Evolutionary conservation across 2,888 invertebrate species (phyloP), one percentile per base, ranked within the genome.

Genomic region (Drosophila algonquin): DNA sequence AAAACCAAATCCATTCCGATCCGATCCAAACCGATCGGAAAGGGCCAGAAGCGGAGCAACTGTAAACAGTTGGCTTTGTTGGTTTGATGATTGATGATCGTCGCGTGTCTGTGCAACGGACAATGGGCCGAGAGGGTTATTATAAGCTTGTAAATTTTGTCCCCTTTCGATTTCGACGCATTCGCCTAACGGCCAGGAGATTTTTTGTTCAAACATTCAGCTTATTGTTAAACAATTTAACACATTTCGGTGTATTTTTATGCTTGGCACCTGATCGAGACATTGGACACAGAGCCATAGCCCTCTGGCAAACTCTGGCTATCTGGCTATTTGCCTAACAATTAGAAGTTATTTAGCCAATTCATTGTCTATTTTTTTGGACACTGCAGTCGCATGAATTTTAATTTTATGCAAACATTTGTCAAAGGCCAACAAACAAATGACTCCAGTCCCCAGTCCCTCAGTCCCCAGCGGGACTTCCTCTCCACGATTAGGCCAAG

Each of bases 321-420:
- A 18, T 61, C 21, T 65, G 75, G 64, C 75, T 85, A 80, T 85
- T 85, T 85, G 81, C 68, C 63, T 71, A 88, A 76, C 88, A 88
- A 85, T 85, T 85, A 88, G 84, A 83, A 88, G 81, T 76, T 76
- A 71, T 83, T 85, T 88, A 62, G 79, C 62, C 60, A 76, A 73
- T 75, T 75, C 76, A 75, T 83, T 83, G 84, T 88, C 59, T 72
- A 62, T 70, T 77, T 77, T 54, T 40, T 40, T 40, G 40, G 40
- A 48, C 56, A 70, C 80, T 76, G 75, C 73, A 60, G 63, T 50
- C 83, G 78, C 86, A 78, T 81, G 80, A 83, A 87, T 87, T 82
- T 76, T 63, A 83, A 81, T 88, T 81, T 61, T 80, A 75, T 73
- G 73, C 87, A 85, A 85, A 85, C 73, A 85, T 73, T 77, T 86